These are phyloP conservation scores for Mesitornis unicolor DNA, from an alignment of 2,113 vertebrate species.

Conservation along the genomic window DNA sequence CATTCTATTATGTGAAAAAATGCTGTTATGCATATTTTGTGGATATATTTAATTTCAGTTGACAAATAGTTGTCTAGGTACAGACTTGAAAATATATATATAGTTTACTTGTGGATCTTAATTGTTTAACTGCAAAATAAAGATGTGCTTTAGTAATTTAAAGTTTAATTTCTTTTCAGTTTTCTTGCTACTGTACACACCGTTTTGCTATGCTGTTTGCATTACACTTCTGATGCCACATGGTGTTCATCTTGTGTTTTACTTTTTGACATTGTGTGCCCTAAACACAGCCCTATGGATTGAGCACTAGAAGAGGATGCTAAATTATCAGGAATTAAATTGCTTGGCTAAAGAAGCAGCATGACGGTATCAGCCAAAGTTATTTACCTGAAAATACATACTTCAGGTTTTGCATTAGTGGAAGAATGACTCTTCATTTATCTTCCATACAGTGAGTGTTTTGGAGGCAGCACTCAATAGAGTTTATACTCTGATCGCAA, in stretches of 20 bases:
- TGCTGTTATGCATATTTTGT: slow-evolving; percentile 73
- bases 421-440: not conserved
- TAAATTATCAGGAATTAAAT: not conserved
- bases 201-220: not conserved
- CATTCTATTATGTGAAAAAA: slow-evolving; percentile 72
- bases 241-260: not conserved
- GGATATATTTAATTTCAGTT: slow-evolving; percentile 78
- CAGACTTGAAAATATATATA: slow-evolving; percentile 72
- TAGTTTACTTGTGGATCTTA: slow-evolving; percentile 77
- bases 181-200: not conserved
- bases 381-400: not conserved
- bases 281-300: not conserved
- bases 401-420: not conserved
- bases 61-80: slow-evolving; percentile 77
- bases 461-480: not conserved
- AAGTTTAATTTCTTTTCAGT: slow-evolving; percentile 25
- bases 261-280: not conserved
- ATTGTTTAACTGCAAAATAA: slow-evolving; percentile 81
- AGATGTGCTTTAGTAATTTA: slow-evolving; percentile 81
- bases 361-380: too few species aligned
- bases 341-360: not conserved
- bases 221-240: not conserved
- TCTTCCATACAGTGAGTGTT: not conserved
- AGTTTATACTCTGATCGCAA: not conserved
- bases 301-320: not conserved